Evolutionary conservation across 2,113 vertebrate genomes (phyloP), one percentile per base, ranked within the genome.

Genomic region (Bettongia penicillata): DNA sequence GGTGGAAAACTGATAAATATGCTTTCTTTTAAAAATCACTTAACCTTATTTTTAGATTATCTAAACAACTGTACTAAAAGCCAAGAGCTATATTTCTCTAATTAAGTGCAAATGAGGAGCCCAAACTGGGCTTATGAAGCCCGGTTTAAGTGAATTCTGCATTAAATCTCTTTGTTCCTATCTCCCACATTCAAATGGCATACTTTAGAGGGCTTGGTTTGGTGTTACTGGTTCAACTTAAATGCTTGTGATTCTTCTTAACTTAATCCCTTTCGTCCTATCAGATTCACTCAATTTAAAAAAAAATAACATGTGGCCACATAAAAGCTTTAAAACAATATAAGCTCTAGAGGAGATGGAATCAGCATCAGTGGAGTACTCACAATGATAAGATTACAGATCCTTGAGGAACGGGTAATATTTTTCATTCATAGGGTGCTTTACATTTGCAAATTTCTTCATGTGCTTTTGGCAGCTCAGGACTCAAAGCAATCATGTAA

Each of bases 1-100:
- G 53, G 77, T 95, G n/a, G 4, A 19, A 31, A 61, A 53, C 26
- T 11, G 26, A 95, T 52, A 53, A 8, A 91, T 89, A 12, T 84
- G n/a, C 90, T 90, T 90, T 94, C 26, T 93, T 91, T 93, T 14
- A 19, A 97, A 97, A 97, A 93, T 95, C 89, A 94, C 28, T 94
- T 94, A 93, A 91, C n/a, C 10, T 90, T 89, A 91, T 47, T 23
- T 91, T 96, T 68, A 92, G 23, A 43, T 91, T 95, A 91, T 84
- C 93, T 55, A 93, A 92, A 94, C 49, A 96, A 93, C 77, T 93
- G 89, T 50, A 51, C 23, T 51, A 37, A 91, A 94, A 51, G 91
- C n/a, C 91, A 89, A 92, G 93, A 77, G 91, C 52, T 94, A 22
- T 92, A 77, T 19, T 43, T 7, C 68, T 37, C 7, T 7, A 0